A percentile compares a stretch with the other conserved stretches of the same genome.
Conservation (phyloP, 2,888 invertebrate species). For the Argyresthia goedartella region DNA sequence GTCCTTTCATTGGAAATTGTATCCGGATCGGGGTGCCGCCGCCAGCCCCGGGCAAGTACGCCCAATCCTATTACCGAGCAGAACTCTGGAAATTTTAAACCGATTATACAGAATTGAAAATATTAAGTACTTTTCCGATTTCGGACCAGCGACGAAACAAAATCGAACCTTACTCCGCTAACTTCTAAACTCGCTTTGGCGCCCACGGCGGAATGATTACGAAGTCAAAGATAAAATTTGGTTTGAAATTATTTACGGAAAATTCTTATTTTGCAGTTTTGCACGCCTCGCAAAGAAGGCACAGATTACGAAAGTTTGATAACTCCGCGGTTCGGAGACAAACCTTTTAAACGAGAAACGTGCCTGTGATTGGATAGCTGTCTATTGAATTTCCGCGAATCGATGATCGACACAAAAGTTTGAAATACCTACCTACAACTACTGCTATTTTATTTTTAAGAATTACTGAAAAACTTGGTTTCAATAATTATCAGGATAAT, state of each 20-base stretch:
- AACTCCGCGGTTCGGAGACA: slow-evolving; percentile 43
- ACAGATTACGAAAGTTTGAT: slow-evolving; percentile 63
- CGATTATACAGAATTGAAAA: slow-evolving; percentile 70
- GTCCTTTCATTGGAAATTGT: slow-evolving; percentile 15
- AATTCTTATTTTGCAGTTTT: slow-evolving; percentile 55
- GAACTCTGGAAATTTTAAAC: slow-evolving; percentile 69
- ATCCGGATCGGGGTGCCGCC: neutral
- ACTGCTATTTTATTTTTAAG: neutral
- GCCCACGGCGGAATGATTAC: slow-evolving; percentile 28
- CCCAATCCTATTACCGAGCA: slow-evolving; percentile 64
- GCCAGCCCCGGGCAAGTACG: slow-evolving; percentile 40
- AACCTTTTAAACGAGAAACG: slow-evolving; percentile 38
- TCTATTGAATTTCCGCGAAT: slow-evolving; percentile 25
- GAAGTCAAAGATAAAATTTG: slow-evolving; percentile 60
- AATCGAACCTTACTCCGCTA: slow-evolving; percentile 41
- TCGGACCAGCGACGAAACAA: slow-evolving; percentile 21
- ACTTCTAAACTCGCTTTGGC: slow-evolving; percentile 23
- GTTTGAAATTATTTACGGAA: slow-evolving; percentile 58
- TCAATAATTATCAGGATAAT: neutral
- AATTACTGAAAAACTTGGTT: neutral
- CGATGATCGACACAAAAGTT: neutral
- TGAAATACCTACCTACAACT: neutral
- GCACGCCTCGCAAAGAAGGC: slow-evolving; percentile 41
- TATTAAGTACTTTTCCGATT: slow-evolving; percentile 66
- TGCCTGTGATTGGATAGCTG: slow-evolving; percentile 30